Evolutionary conservation across 2,113 vertebrate species (phyloP).

Genomic region (Steatornis caripensis): DNA sequence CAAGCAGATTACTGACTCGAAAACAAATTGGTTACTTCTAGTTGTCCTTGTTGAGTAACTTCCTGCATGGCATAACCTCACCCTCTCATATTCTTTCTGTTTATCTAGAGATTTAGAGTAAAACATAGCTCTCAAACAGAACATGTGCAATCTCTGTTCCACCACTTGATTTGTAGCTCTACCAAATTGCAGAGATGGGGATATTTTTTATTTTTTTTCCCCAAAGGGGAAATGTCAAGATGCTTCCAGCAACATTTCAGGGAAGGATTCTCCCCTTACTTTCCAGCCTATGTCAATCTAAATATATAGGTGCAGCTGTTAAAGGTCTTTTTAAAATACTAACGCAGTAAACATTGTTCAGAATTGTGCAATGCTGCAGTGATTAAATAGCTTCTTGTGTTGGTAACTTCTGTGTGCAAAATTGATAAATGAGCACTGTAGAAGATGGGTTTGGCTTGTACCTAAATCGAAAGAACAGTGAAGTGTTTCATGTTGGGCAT

Average conservation of each 20-base stretch:
- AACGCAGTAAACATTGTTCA: neutral
- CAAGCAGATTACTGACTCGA: constrained; percentile 47
- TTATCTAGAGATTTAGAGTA: neutral
- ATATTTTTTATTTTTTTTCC: neutral
- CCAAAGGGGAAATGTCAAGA: neutral
- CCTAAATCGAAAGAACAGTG: neutral
- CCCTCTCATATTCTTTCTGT: neutral
- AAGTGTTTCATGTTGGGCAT: neutral
- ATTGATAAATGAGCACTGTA: neutral
- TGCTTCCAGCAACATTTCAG: neutral
- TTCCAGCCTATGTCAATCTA: neutral
- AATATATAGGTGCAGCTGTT: neutral
- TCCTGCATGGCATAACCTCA: neutral
- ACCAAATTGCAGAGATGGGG: neutral
- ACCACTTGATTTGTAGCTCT: neutral
- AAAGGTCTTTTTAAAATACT: neutral
- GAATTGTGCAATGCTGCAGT: neutral
- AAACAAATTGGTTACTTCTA: neutral
- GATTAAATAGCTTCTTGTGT: neutral
- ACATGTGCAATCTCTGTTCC: rapidly evolving
- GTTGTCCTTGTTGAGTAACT: constrained; percentile 27
- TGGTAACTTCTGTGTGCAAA: neutral
- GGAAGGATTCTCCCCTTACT: neutral
- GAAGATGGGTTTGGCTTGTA: neutral
- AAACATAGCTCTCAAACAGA: neutral